Conservation (phyloP, 2,888 invertebrate genomes). For the Caenorhabditis doughertyi region DNA sequence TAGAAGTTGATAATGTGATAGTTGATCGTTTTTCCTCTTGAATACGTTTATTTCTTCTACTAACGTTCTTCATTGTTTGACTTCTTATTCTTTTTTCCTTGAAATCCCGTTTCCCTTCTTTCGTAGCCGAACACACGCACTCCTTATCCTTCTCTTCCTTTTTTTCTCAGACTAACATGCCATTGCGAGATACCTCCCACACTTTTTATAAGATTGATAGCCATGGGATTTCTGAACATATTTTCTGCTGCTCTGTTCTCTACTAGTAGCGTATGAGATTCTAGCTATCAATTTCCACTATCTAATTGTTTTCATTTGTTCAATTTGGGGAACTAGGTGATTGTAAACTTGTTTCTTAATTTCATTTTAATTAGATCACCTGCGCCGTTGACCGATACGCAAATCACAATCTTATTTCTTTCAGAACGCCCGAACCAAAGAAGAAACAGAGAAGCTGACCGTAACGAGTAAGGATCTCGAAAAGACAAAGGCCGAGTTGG, state of each 20-base stretch:
- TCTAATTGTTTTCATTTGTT: constrained; percentile 19
- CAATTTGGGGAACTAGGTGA: constrained; percentile 40
- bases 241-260: background rate
- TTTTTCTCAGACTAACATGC: constrained; percentile 27
- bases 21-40: background rate
- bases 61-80: constrained; percentile 32
- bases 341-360: constrained; percentile 46
- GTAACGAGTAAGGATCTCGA: constrained; percentile 58
- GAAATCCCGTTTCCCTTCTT: constrained; percentile 34
- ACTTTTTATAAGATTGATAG: constrained; percentile 44
- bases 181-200: constrained; percentile 7
- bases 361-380: constrained; percentile 49
- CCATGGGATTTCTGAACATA: constrained; percentile 26
- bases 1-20: constrained; percentile 42
- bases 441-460: constrained; percentile 57
- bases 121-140: constrained; percentile 11
- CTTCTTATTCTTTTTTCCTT: constrained; percentile 11
- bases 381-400: constrained; percentile 1
- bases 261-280: background rate
- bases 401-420: constrained; percentile 6
- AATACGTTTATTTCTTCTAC: constrained; percentile 18
- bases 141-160: constrained; percentile 33
- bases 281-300: background rate
- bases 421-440: constrained; percentile 56
- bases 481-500: constrained; percentile 64